Evolutionary conservation across 2,113 vertebrate species (phyloP).

Genomic region (Oryzias javanicus): DNA sequence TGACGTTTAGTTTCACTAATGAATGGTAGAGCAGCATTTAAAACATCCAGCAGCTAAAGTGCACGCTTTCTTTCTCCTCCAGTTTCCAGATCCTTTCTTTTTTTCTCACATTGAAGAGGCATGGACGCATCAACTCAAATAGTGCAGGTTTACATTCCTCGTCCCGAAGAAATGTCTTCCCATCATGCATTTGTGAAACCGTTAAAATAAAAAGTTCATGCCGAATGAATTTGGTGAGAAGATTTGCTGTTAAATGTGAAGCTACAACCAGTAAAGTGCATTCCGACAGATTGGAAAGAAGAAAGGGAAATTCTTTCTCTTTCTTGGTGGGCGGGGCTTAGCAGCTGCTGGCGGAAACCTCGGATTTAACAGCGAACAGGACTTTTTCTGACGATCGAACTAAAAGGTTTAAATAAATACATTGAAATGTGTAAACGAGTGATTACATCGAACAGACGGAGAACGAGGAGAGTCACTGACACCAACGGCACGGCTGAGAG

Average conservation of each 20-base stretch:
- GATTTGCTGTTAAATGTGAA: constrained; percentile 7
- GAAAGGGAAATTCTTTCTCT: background rate
- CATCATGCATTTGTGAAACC: constrained; percentile 44
- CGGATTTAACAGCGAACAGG: background rate
- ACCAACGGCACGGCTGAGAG: constrained; percentile 4
- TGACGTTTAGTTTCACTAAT: constrained; percentile 11
- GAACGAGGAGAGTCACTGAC: constrained; percentile 8
- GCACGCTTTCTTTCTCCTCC: background rate
- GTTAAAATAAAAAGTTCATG: constrained; percentile 57
- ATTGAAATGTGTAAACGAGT: constrained; percentile 8
- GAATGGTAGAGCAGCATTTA: constrained; percentile 34
- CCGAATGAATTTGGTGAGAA: constrained; percentile 8
- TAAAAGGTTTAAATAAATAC: constrained; percentile 15
- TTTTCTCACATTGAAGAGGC: constrained; percentile 32
- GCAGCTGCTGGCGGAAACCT: background rate
- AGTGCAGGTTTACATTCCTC: constrained; percentile 75
- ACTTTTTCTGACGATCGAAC: background rate
- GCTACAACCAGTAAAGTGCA: background rate
- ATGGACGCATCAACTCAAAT: constrained; percentile 55
- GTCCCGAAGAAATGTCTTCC: constrained; percentile 51
- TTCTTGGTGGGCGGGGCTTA: constrained; percentile 18
- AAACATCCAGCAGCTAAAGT: constrained; percentile 18
- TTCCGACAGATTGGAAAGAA: background rate
- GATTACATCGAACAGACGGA: constrained; percentile 23
- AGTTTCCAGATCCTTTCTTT: constrained; percentile 33